Percentiles rank a stretch among this genome's conserved stretches.
Conservation (phyloP, 2,888 invertebrate species). For the Dryadula phaetusa region DNA sequence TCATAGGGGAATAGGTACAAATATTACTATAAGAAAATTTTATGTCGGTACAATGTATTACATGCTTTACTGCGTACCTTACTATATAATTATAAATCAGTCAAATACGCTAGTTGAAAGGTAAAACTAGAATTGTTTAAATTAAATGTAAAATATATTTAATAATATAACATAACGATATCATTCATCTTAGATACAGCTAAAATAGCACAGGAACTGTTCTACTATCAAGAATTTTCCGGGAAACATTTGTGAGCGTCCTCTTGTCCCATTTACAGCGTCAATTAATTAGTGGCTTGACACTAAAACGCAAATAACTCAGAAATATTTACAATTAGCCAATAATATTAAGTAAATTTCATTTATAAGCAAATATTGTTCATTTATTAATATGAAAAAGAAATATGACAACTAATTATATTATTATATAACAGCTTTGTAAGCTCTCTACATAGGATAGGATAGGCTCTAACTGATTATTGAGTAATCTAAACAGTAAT, state of each 20-base stretch:
- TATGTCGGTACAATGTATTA: too few relatives aligned
- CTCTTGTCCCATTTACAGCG: constrained; percentile 41
- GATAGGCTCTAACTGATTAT: too few relatives aligned
- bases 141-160: background rate
- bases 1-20: too few relatives aligned
- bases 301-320: constrained; percentile 36
- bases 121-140: too few relatives aligned
- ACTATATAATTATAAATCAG: too few relatives aligned
- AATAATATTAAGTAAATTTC: constrained; percentile 16
- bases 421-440: too few relatives aligned
- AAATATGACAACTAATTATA: too few relatives aligned
- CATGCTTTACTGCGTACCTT: too few relatives aligned
- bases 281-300: constrained; percentile 46
- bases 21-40: too few relatives aligned
- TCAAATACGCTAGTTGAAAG: too few relatives aligned
- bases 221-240: constrained; percentile 34
- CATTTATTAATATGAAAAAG: background rate
- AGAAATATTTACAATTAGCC: constrained; percentile 23
- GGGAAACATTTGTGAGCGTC: constrained; percentile 36
- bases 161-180: background rate
- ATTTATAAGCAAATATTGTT: background rate
- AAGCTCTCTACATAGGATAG: too few relatives aligned
- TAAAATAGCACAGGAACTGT: constrained; percentile 26
- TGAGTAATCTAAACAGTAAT: too few relatives aligned
- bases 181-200: constrained; percentile 1